Conservation (phyloP, 2,888 invertebrate genomes). For the Chloroclystis v-ata region DNA sequence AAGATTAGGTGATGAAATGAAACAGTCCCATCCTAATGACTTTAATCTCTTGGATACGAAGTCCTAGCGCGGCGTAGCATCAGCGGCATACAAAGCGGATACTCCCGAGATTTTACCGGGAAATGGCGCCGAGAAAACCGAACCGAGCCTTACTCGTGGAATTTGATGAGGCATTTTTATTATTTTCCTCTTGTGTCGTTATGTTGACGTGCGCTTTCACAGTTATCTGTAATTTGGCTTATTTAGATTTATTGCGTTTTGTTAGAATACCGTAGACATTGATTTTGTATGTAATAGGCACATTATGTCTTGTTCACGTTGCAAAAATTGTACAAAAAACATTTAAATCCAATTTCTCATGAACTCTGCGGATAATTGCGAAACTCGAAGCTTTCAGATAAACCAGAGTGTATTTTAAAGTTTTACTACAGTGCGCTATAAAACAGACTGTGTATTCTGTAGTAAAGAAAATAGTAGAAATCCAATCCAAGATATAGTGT, state of each 20-base stretch:
- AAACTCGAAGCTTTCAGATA: too few relatives aligned
- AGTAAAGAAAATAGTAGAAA: too few relatives aligned
- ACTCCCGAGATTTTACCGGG: slow-evolving; percentile 11
- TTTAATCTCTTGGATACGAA: slow-evolving; percentile 3
- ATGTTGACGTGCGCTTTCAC: slow-evolving; percentile 8
- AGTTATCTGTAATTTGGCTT: slow-evolving; percentile 3
- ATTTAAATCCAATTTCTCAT: too few relatives aligned
- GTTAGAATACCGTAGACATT: background rate
- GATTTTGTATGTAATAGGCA: background rate
- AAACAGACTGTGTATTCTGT: too few relatives aligned
- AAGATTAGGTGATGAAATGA: too few relatives aligned
- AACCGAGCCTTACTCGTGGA: slow-evolving; percentile 7
- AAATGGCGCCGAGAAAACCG: slow-evolving; percentile 12
- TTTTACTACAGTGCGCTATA: too few relatives aligned
- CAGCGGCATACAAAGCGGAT: slow-evolving; percentile 9
- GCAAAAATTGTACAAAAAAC: too few relatives aligned
- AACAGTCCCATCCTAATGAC: too few relatives aligned
- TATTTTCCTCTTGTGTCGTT: slow-evolving; percentile 6
- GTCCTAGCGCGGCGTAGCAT: background rate
- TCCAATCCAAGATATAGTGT: too few relatives aligned
- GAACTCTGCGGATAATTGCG: too few relatives aligned
- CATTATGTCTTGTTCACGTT: too few relatives aligned
- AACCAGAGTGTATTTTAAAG: too few relatives aligned
- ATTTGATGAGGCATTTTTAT: slow-evolving; percentile 13
- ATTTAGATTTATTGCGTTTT: slow-evolving; percentile 7